Percentiles rank a stretch among this genome's conserved stretches.
Conservation (phyloP, 2,797 vertebrate genomes). For the Leucoraja ocellata region DNA sequence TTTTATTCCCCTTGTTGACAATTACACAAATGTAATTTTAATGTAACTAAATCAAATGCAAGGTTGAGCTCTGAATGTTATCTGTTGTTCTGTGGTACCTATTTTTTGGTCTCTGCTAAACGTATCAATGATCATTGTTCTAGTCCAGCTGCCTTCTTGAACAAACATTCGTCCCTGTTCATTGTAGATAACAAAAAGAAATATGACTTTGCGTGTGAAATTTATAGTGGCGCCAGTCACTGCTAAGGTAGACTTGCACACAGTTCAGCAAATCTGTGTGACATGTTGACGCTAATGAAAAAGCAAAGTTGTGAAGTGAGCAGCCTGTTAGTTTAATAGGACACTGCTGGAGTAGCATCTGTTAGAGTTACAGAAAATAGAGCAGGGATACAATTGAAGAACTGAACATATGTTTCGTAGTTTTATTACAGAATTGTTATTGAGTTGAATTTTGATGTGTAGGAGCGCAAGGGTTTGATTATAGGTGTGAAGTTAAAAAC, state of each 20-base stretch:
- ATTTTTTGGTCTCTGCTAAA: background rate
- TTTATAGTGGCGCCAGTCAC: background rate
- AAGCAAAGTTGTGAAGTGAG: constrained; percentile 17
- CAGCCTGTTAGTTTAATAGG: background rate
- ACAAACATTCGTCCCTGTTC: background rate
- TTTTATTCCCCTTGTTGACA: constrained; percentile 14
- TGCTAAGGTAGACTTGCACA: background rate
- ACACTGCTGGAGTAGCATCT: constrained; percentile 30
- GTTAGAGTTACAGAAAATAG: constrained; percentile 14
- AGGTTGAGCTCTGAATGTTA: background rate
- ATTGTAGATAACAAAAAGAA: background rate
- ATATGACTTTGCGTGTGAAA: background rate
- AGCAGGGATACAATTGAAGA: background rate
- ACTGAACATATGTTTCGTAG: background rate
- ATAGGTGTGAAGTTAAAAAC: background rate
- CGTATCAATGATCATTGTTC: background rate
- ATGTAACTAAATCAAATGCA: constrained; percentile 4
- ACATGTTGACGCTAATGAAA: background rate
- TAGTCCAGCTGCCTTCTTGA: background rate
- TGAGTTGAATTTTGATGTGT: background rate
- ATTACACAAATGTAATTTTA: background rate
- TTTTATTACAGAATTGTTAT: background rate
- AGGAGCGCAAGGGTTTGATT: background rate
- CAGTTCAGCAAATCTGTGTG: background rate
- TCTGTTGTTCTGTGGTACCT: background rate